A percentile compares a stretch with the other conserved stretches of the same genome.
These are phyloP conservation scores for Poecilia picta DNA, from an alignment of 2,797 vertebrate species.

Conservation along the genomic window DNA sequence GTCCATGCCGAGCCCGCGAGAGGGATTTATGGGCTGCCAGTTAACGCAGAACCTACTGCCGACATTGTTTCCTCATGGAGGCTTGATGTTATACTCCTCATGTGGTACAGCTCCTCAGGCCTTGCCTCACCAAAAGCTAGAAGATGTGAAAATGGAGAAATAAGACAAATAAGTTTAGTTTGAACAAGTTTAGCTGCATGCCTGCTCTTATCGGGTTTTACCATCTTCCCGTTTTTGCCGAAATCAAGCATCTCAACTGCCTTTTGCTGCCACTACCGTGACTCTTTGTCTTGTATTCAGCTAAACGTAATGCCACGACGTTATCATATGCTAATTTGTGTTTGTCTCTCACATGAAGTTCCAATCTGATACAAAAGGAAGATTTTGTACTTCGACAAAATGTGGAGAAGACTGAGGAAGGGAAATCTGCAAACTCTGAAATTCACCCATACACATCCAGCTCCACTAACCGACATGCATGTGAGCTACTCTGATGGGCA, in stretches of 20 bases:
- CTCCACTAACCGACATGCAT: constrained; percentile 56
- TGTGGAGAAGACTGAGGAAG: not conserved
- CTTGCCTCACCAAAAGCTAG: not conserved
- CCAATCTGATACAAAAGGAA: not conserved
- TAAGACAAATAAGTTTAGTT: not conserved
- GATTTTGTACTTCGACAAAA: not conserved
- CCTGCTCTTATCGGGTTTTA: no score
- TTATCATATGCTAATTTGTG: no score
- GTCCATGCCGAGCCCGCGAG: constrained; percentile 61
- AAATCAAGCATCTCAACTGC: no score
- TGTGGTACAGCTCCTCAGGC: constrained; percentile 22
- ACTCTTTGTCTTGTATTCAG: no score
- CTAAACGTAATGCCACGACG: no score
- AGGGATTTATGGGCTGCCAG: constrained; percentile 76
- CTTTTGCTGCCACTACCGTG: no score
- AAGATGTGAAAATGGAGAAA: not conserved
- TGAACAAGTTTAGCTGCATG: not conserved
- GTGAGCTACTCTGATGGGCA: constrained; percentile 33
- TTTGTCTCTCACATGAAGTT: no score
- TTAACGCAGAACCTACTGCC: constrained; percentile 61
- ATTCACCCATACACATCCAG: constrained; percentile 23
- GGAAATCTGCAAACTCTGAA: constrained; percentile 8
- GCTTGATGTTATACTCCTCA: constrained; percentile 30
- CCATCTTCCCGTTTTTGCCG: no score
- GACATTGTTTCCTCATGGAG: constrained; percentile 49